These are phyloP conservation scores for Chrysaora quinquecirrha DNA, from an alignment of 30 jellyfish, hydroid and myxozoan genomes.

Conservation along the genomic window DNA sequence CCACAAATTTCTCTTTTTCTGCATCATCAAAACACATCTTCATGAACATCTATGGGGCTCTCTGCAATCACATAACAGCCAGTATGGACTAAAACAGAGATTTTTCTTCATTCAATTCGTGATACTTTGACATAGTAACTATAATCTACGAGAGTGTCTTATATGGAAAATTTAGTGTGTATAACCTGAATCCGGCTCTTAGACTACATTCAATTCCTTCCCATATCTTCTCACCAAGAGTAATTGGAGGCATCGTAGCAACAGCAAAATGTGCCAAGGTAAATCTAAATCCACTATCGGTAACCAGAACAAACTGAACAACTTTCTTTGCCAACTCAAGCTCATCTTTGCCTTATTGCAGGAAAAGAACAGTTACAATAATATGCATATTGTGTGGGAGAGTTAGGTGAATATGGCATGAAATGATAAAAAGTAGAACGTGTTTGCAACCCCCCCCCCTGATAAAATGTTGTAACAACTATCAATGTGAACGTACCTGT, in stretches of 20 bases:
- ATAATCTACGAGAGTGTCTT: too few relatives aligned
- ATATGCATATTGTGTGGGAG: background rate
- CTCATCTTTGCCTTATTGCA: background rate
- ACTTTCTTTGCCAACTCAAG: constrained; percentile 13
- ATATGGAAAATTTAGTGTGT: too few relatives aligned
- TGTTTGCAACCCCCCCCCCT: background rate
- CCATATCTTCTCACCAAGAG: constrained; percentile 3
- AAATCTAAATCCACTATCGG: constrained; percentile 14
- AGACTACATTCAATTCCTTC: constrained; percentile 16
- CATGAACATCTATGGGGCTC: background rate
- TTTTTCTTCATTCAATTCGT: too few relatives aligned
- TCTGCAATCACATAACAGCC: background rate
- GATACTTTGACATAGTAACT: too few relatives aligned
- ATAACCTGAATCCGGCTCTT: constrained; percentile 9
- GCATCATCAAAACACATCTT: background rate
- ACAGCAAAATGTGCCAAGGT: constrained; percentile 10
- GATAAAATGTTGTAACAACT: background rate
- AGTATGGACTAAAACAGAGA: too few relatives aligned
- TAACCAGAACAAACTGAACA: constrained; percentile 11
- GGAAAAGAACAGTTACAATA: background rate
- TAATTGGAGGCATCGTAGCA: background rate
- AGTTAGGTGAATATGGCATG: background rate
- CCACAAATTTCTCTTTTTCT: too few relatives aligned
- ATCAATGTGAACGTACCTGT: background rate
- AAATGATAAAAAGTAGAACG: background rate